Evolutionary conservation across 2,113 vertebrate genomes (phyloP).

Genomic region (Cettia cetti): DNA sequence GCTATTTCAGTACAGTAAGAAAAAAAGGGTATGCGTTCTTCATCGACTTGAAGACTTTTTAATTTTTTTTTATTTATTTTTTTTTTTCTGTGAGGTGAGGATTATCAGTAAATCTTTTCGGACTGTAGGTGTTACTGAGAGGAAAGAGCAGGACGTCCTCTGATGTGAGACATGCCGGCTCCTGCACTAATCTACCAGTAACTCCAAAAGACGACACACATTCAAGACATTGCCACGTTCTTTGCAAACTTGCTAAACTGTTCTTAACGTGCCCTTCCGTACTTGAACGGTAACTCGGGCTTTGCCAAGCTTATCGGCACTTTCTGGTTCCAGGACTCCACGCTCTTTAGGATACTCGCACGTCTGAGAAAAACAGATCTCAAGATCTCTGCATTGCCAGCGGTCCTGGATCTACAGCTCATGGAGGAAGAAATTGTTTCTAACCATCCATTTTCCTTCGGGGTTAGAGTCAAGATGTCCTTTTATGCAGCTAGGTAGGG

Average conservation of each 20-base stretch:
- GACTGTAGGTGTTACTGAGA: background rate
- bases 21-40: background rate
- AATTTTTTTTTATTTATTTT: background rate
- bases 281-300: background rate
- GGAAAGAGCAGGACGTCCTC: background rate
- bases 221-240: background rate
- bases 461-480: background rate
- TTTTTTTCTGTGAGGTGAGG: background rate
- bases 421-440: background rate
- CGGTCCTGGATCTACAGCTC: background rate
- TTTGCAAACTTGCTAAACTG: conserved; percentile 2
- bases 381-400: background rate
- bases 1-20: background rate
- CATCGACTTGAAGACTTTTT: background rate
- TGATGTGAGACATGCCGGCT: background rate
- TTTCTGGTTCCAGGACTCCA: background rate
- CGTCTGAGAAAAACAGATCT: background rate
- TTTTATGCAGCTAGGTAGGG: background rate
- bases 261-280: background rate
- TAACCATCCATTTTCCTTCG: background rate
- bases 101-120: background rate
- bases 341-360: background rate
- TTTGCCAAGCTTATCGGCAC: background rate
- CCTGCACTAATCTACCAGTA: background rate
- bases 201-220: background rate